Percentiles rank a stretch among this genome's conserved stretches.
Evolutionary conservation across 1,140 invertebrate genomes (phyloP).

Genomic region (Pollicipes pollicipes): DNA sequence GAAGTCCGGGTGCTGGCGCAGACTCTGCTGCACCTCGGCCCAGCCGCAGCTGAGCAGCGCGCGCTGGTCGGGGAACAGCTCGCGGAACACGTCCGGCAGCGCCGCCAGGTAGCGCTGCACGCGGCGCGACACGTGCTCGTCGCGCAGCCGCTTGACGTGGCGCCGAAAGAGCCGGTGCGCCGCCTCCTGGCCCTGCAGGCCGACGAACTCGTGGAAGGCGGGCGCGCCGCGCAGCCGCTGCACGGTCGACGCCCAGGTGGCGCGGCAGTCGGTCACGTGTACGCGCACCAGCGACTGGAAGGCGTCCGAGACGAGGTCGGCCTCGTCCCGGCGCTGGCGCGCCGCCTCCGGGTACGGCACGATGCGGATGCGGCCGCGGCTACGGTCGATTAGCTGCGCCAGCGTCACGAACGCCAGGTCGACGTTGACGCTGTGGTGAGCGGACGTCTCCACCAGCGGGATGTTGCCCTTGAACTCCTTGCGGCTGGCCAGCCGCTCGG

Average conservation of each 20-base stretch:
- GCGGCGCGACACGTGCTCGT: slow-evolving; percentile 62
- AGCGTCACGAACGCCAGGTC: slow-evolving; percentile 81
- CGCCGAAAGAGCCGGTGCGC: slow-evolving; percentile 60
- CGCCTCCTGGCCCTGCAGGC: slow-evolving; percentile 71
- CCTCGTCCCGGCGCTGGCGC: slow-evolving; percentile 60
- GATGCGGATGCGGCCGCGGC: slow-evolving; percentile 40
- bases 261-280: slow-evolving; percentile 52
- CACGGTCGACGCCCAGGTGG: slow-evolving; percentile 64
- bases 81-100: slow-evolving; percentile 57
- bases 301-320: slow-evolving; percentile 73
- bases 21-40: slow-evolving; percentile 59
- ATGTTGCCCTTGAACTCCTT: slow-evolving; percentile 55
- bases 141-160: slow-evolving; percentile 66
- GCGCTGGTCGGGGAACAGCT: slow-evolving; percentile 62
- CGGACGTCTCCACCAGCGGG: slow-evolving; percentile 80
- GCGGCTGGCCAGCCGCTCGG: slow-evolving; percentile 64
- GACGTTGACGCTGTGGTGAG: slow-evolving; percentile 92
- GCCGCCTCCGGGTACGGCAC: slow-evolving; percentile 73
- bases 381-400: slow-evolving; percentile 76
- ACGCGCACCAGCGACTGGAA: slow-evolving; percentile 38
- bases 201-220: slow-evolving; percentile 67
- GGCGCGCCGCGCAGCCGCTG: slow-evolving; percentile 71
- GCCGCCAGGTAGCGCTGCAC: slow-evolving; percentile 62
- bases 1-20: slow-evolving; percentile 73
- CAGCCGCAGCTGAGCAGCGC: slow-evolving; percentile 59